Evolutionary conservation across 2,113 vertebrate genomes (phyloP).

Genomic region (Tragelaphus scriptus): DNA sequence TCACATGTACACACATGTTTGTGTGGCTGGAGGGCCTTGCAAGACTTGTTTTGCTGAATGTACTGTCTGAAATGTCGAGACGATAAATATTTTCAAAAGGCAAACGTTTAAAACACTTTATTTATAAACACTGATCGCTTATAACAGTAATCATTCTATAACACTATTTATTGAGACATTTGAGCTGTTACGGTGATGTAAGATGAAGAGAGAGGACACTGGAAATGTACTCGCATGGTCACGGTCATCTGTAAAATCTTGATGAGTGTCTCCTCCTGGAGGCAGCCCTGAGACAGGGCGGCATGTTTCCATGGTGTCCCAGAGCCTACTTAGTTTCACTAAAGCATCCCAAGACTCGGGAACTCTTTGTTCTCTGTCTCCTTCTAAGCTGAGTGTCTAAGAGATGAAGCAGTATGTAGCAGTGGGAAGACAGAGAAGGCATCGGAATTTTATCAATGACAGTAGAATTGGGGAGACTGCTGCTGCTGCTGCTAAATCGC

Average conservation of each 20-base stretch:
- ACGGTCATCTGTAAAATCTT: neutral
- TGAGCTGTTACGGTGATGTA: neutral
- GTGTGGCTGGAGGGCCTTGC: neutral
- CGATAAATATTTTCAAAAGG: neutral
- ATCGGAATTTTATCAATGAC: neutral
- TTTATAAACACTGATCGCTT: neutral
- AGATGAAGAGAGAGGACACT: neutral
- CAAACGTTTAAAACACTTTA: neutral
- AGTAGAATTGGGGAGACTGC: neutral
- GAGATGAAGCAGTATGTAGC: neutral
- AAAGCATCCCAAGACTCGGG: neutral
- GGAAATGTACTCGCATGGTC: neutral
- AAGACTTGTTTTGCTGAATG: neutral
- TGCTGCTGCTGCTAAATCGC: too few species aligned
- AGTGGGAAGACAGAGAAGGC: neutral
- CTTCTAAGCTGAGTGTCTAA: neutral
- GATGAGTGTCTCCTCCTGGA: neutral
- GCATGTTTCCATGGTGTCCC: neutral
- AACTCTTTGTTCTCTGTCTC: neutral
- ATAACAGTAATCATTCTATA: neutral
- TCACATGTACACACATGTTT: neutral
- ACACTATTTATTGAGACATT: neutral
- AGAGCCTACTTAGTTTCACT: neutral
- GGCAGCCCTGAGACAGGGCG: neutral
- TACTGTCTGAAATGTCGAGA: neutral